phyloP scores from a whole-genome alignment of 2,888 invertebrate species.

The Leptopilina drosophilae region DNA sequence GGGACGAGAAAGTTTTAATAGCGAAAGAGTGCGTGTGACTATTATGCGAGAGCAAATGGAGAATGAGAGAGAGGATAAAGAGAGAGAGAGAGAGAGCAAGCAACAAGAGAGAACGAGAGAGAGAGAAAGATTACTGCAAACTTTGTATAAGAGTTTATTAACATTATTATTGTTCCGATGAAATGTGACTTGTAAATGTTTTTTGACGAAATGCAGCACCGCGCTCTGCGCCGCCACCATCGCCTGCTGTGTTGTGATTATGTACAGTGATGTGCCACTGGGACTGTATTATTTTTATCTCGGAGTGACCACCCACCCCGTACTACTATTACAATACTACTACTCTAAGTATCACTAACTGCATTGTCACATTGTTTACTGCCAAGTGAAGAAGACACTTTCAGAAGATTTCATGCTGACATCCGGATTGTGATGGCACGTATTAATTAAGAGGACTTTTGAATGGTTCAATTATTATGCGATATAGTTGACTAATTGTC shows the following conservation, averaged over 20 bases:
- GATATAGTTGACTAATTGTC: conserved; percentile 46
- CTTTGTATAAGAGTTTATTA: conserved; percentile 58
- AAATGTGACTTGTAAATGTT: conserved; percentile 41
- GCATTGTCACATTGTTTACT: conserved; percentile 77
- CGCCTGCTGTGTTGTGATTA: conserved; percentile 75
- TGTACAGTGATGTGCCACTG: conserved; percentile 77
- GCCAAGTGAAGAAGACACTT: conserved; percentile 72
- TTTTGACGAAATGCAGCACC: conserved; percentile 55
- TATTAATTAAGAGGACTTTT: conserved; percentile 64
- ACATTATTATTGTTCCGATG: conserved; percentile 43
- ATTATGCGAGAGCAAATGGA: conserved; percentile 15
- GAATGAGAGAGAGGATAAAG: conserved; percentile 40
- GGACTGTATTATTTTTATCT: conserved; percentile 70
- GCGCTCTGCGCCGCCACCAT: conserved; percentile 71
- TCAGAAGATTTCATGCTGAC: conserved; percentile 63
- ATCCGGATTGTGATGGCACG: conserved; percentile 70
- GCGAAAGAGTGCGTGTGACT: conserved; percentile 42
- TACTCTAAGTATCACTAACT: conserved; percentile 75
- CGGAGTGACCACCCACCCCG: conserved; percentile 76
- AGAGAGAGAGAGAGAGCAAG: conserved; percentile 17
- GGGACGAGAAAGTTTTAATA: conserved; percentile 29
- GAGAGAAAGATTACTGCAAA: conserved; percentile 41
- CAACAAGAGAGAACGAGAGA: conserved; percentile 44
- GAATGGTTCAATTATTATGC: conserved; percentile 50
- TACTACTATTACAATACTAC: conserved; percentile 72